A percentile compares a stretch with the other conserved stretches of the same genome.
phyloP scores from a whole-genome alignment of 2,113 vertebrate species.

The Tragulus kanchil region DNA sequence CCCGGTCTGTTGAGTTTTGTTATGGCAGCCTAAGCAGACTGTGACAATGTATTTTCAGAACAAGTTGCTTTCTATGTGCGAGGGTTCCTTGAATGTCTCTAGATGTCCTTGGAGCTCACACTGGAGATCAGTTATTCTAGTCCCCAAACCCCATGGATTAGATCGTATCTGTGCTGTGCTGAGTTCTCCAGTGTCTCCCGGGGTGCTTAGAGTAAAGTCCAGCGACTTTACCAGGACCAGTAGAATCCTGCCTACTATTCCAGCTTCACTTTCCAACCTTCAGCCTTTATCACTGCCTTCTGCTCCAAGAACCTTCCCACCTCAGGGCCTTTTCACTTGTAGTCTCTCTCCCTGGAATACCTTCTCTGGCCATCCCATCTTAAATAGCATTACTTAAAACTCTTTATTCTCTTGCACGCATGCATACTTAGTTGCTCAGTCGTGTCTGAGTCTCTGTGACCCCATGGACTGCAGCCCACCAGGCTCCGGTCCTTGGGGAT shows the following conservation, averaged over 20 bases:
- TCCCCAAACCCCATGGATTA: background rate
- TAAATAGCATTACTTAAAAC: background rate
- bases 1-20: background rate
- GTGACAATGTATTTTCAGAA: background rate
- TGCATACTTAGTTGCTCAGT: background rate
- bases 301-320: background rate
- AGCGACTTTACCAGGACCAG: background rate
- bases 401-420: background rate
- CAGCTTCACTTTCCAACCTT: background rate
- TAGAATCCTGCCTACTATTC: background rate
- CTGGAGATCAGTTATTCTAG: background rate
- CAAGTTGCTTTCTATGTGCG: background rate
- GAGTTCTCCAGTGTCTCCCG: background rate
- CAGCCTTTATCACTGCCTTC: background rate
- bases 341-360: background rate
- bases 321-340: background rate
- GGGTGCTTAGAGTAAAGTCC: background rate
- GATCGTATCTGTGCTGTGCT: background rate
- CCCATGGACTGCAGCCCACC: background rate
- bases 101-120: background rate
- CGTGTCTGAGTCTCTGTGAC: background rate
- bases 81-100: background rate
- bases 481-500: background rate
- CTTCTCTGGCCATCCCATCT: background rate
- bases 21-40: background rate